These are phyloP conservation scores for Lasioglossum zephyrum DNA, from an alignment of 2,888 invertebrate genomes.

Conservation along the genomic window DNA sequence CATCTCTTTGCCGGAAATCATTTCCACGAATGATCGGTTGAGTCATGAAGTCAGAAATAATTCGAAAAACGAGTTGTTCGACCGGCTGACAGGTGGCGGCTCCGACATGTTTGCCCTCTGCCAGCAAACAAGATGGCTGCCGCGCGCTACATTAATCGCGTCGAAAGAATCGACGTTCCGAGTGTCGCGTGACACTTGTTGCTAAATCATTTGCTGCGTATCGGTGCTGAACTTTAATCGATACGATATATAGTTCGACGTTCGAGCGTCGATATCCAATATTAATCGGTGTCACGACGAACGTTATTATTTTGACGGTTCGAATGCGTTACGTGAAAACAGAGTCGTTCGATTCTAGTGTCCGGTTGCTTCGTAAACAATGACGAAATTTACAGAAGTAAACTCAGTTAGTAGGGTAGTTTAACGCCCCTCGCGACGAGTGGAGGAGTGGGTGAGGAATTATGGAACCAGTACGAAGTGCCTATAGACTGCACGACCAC, in stretches of 20 bases:
- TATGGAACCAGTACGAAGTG: neutral
- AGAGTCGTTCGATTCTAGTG: neutral
- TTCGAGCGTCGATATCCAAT: neutral
- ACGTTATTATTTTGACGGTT: neutral
- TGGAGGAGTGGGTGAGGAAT: neutral
- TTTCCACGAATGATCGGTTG: slow-evolving; percentile 47
- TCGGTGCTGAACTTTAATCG: slow-evolving; percentile 1
- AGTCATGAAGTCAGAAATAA: slow-evolving; percentile 45
- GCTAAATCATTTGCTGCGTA: slow-evolving; percentile 32
- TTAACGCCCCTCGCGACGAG: neutral
- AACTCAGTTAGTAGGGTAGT: neutral
- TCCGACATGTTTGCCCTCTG: neutral
- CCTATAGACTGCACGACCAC: neutral
- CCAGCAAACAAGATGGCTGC: slow-evolving; percentile 53
- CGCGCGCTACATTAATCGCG: slow-evolving; percentile 14
- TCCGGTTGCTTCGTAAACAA: neutral
- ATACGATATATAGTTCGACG: neutral
- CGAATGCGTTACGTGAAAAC: neutral
- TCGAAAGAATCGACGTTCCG: slow-evolving; percentile 36
- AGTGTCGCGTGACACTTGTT: slow-evolving; percentile 68
- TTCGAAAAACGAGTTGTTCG: slow-evolving; percentile 21
- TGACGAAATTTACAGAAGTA: neutral
- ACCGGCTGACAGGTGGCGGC: slow-evolving; percentile 50
- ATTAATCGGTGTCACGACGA: neutral
- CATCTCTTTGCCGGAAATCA: slow-evolving; percentile 8